Evolutionary conservation across 2,888 invertebrate genomes (phyloP), one percentile per base, ranked within the genome.

Genomic region (Eupithecia centaureata): DNA sequence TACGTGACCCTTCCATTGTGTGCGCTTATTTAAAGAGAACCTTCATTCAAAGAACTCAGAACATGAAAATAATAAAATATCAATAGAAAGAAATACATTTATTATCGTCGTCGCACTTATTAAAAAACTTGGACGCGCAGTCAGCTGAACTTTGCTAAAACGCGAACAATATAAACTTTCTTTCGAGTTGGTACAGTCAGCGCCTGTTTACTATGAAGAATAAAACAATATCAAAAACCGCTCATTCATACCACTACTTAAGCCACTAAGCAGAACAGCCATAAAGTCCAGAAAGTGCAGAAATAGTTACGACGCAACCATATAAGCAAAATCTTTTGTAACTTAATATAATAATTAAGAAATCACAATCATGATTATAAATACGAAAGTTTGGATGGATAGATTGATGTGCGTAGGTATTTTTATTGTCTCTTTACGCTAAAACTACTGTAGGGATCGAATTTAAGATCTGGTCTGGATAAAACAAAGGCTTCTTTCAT

Each of bases 121-220:
- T 66, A 70, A 61, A 68, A 70, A 70, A 70, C 66, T 70, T 66
- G 38, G 22, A 52, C 57, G 52, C 63, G 28, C 33, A 61, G 52
- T 63, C 61, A 66, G 65, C 66, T 54, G 8, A 65, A 65, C 61
- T 66, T 56, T 25, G 47, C 66, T 70, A 63, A 61, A 59, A 47
- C 61, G 28, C 54, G 61, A 59, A 62, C 65, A 62, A 65, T 65
- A 69, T 52, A 63, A 63, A 70, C 63, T 70, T 70, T 65, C 42
- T 68, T n/a, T 61, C 61, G 57, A 64, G 68, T 58, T 3, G 47
- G 4, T 22, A 68, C 58, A 28, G 42, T 18, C 47, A 22, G 0
- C 47, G 47, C 47, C 12, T n/a, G n/a, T n/a, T n/a, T n/a, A n/a
- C n/a, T n/a, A n/a, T n/a, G n/a, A n/a, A n/a, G n/a, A n/a, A n/a